phyloP scores from a whole-genome alignment of 2,113 vertebrate genomes.

The Psophia crepitans region DNA sequence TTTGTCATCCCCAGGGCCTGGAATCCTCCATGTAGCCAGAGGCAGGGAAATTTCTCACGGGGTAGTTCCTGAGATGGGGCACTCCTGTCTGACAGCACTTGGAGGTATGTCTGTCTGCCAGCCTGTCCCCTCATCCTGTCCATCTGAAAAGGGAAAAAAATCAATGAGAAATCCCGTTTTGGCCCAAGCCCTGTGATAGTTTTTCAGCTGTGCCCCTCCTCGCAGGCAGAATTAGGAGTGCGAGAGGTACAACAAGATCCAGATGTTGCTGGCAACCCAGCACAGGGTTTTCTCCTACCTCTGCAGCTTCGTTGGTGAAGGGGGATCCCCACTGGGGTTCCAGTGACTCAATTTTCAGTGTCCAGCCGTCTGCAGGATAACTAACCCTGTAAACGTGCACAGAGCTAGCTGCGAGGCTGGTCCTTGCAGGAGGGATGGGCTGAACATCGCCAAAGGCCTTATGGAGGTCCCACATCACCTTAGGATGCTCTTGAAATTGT shows the following conservation, averaged over 20 bases:
- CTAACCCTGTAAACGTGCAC: background rate
- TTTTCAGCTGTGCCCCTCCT: background rate
- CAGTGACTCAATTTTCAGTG: background rate
- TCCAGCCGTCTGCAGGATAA: background rate
- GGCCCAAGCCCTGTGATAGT: background rate
- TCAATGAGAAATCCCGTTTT: background rate
- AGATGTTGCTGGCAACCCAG: slow-evolving; percentile 25
- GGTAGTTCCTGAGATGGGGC: slow-evolving; percentile 29
- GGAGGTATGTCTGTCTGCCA: background rate
- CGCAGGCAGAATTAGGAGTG: slow-evolving; percentile 41
- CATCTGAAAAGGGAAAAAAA: background rate
- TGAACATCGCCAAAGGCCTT: background rate
- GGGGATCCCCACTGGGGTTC: fast-evolving
- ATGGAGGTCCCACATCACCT: background rate
- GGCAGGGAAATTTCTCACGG: slow-evolving; percentile 45
- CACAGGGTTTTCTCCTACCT: slow-evolving; percentile 12
- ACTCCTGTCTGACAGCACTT: background rate
- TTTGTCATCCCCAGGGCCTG: background rate
- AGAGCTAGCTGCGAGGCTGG: background rate
- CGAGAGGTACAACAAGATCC: slow-evolving; percentile 18
- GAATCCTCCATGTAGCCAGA: background rate
- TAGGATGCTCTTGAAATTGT: background rate
- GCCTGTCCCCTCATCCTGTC: no score
- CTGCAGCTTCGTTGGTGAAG: background rate
- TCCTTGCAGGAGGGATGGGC: background rate